Percentiles rank a stretch among this genome's conserved stretches.
These are phyloP conservation scores for Gopherus flavomarginatus DNA, from an alignment of 2,113 vertebrate genomes.

Conservation along the genomic window DNA sequence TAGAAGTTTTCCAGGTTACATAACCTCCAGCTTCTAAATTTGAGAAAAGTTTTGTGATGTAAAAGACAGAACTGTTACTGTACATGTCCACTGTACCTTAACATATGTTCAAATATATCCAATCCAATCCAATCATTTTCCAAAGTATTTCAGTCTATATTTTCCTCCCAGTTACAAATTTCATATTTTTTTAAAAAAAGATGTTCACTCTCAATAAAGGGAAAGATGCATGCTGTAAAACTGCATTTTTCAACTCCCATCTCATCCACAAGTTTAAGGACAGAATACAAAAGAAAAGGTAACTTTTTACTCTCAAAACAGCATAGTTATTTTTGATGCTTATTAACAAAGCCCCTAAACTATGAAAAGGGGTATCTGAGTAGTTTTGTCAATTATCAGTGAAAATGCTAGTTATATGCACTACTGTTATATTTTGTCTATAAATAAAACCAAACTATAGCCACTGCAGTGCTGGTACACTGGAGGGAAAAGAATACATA, in stretches of 20 bases:
- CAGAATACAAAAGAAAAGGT: background rate
- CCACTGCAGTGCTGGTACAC: background rate
- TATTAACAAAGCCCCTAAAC: background rate
- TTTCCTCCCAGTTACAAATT: background rate
- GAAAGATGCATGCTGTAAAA: background rate
- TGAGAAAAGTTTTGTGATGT: slow-evolving; percentile 7
- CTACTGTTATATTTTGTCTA: background rate
- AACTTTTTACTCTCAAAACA: background rate
- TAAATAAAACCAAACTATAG: slow-evolving; percentile 11
- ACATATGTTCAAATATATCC: background rate
- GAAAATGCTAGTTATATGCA: background rate
- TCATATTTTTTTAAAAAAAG: background rate
- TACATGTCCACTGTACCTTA: too few relatives aligned
- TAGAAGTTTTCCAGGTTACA: background rate
- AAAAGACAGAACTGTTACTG: slow-evolving; percentile 39
- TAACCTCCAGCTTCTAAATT: background rate
- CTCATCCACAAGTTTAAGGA: background rate
- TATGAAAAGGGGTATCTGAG: background rate
- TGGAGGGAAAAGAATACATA: background rate
- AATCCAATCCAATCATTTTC: background rate
- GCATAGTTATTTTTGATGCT: background rate
- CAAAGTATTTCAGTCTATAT: background rate
- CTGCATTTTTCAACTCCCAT: background rate
- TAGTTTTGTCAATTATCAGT: background rate
- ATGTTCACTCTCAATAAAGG: background rate